These are phyloP conservation scores for Moxostoma hubbsi DNA, from an alignment of 2,797 vertebrate species.

Conservation along the genomic window DNA sequence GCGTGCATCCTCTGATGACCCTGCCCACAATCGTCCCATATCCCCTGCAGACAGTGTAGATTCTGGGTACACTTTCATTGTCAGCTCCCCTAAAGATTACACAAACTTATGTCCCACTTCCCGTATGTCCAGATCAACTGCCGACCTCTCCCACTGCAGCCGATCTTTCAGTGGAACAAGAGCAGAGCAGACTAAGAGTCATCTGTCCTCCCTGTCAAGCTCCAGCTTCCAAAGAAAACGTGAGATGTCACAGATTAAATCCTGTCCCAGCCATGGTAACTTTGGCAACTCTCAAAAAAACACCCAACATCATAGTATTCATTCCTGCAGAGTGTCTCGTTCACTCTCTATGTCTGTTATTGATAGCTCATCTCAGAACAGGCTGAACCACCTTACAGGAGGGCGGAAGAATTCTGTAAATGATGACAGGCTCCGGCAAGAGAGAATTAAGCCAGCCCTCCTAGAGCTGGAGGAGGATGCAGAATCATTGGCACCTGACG, in stretches of 20 bases:
- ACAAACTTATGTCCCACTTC: constrained; percentile 61
- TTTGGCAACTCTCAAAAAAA: constrained; percentile 38
- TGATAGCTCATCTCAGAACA: constrained; percentile 66
- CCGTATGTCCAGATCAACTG: constrained; percentile 74
- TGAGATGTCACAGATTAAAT: constrained; percentile 37
- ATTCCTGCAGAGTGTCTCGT: constrained; percentile 62
- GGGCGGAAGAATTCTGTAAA: constrained; percentile 55
- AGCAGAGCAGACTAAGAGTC: constrained; percentile 45
- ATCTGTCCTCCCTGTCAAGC: constrained; percentile 26
- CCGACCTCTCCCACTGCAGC: constrained; percentile 71
- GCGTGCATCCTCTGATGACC: constrained; percentile 75
- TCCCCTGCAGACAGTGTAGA: constrained; percentile 82
- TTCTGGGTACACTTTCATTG: constrained; percentile 82
- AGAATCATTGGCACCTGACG: constrained; percentile 49
- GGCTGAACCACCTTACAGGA: constrained; percentile 35
- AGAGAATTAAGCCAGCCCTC: constrained; percentile 61
- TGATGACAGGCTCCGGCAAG: constrained; percentile 44
- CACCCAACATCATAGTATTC: constrained; percentile 45
- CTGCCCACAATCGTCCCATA: constrained; percentile 68
- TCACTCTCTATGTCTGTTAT: constrained; percentile 79
- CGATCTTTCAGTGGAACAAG: constrained; percentile 61
- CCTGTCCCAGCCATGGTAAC: constrained; percentile 35
- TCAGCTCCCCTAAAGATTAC: constrained; percentile 72
- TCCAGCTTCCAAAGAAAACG: constrained; percentile 50
- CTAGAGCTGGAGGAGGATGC: constrained; percentile 69